phyloP scores from a whole-genome alignment of 92 coral and sea anemone species.

The Meandrina meandrites region DNA sequence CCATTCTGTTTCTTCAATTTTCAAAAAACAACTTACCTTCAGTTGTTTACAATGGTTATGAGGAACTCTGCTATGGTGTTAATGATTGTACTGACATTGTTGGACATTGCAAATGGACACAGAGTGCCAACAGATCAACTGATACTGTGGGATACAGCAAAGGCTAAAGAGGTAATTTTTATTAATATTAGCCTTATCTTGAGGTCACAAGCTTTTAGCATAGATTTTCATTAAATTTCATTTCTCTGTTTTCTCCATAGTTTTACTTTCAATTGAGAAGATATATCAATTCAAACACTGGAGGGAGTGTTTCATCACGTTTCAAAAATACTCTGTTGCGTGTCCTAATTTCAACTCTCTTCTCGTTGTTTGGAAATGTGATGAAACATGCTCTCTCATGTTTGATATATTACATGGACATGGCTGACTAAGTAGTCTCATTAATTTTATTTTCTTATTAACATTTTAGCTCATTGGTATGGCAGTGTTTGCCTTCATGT shows the following conservation, averaged over 20 bases:
- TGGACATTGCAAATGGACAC: constrained; percentile 71
- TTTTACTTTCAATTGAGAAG: too few species aligned
- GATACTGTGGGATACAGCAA: constrained; percentile 60
- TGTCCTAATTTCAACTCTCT: too few species aligned
- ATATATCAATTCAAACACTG: too few species aligned
- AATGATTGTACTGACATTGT: constrained; percentile 60
- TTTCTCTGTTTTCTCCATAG: too few species aligned
- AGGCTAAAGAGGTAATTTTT: constrained; percentile 68
- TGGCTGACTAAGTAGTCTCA: too few species aligned
- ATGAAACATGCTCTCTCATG: too few species aligned
- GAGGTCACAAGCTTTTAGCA: not conserved
- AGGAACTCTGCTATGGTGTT: constrained; percentile 79
- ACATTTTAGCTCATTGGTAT: constrained; percentile 71
- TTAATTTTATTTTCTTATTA: not conserved
- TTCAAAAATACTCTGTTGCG: too few species aligned
- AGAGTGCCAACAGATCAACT: constrained; percentile 63
- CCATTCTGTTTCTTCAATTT: constrained; percentile 84
- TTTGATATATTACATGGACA: too few species aligned
- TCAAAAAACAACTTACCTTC: constrained; percentile 76
- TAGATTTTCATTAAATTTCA: too few species aligned
- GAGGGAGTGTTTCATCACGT: too few species aligned
- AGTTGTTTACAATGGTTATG: constrained; percentile 76
- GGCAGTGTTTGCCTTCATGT: constrained; percentile 86
- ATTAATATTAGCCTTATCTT: not conserved
- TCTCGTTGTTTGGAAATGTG: too few species aligned